Conservation (phyloP, 2,113 vertebrate genomes). For the Xiphorhynchus elegans region DNA sequence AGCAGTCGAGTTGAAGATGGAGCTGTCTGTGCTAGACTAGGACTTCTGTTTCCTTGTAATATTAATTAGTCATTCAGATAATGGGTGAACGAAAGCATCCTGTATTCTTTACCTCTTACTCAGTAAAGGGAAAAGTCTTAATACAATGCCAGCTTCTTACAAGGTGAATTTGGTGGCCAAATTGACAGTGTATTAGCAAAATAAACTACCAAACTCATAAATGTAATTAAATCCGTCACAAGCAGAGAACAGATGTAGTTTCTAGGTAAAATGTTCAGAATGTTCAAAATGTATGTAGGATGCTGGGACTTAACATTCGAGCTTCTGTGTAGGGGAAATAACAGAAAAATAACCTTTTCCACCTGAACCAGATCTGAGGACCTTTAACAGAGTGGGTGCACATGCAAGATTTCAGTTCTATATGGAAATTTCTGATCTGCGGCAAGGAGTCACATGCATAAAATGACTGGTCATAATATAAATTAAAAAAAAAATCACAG, state of each 20-base stretch:
- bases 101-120: background rate
- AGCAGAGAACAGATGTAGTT: background rate
- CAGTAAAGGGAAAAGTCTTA: background rate
- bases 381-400: accelerated
- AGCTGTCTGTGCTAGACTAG: background rate
- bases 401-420: background rate
- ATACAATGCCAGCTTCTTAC: background rate
- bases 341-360: background rate
- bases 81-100: background rate
- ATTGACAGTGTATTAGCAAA: background rate
- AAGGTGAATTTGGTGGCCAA: background rate
- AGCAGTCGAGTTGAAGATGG: background rate
- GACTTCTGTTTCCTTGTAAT: background rate
- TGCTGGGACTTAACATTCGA: background rate
- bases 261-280: background rate
- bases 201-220: background rate
- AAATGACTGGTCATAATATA: background rate
- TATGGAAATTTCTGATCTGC: background rate
- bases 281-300: background rate
- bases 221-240: background rate
- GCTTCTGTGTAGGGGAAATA: background rate
- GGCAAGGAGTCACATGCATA: background rate
- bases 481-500: background rate
- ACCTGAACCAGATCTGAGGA: background rate
- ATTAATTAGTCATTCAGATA: background rate